Evolutionary conservation across 23 tunicate genomes (phyloP).

Genomic region (Halocynthia roretzi): DNA sequence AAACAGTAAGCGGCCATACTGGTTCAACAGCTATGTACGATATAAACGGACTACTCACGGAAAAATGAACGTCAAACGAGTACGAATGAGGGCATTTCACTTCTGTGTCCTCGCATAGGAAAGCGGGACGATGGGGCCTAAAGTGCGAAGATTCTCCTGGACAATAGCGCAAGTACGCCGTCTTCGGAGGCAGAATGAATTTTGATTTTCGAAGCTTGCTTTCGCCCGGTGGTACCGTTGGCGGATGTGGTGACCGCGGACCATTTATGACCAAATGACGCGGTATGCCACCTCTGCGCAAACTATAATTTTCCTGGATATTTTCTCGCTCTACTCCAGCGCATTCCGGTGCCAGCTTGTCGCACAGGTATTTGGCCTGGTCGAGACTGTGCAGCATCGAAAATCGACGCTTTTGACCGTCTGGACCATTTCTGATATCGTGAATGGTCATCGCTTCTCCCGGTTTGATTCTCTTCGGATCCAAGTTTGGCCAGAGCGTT

Average conservation of each 20-base stretch:
- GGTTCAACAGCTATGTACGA: no score
- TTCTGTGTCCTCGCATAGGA: background rate
- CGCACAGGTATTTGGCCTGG: slow-evolving; percentile 55
- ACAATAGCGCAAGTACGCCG: slow-evolving; percentile 53
- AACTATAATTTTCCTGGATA: slow-evolving; percentile 32
- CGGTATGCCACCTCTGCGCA: slow-evolving; percentile 51
- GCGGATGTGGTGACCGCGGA: slow-evolving; percentile 25
- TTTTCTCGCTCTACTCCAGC: slow-evolving; percentile 50
- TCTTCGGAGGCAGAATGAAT: slow-evolving; percentile 43
- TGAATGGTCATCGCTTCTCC: slow-evolving; percentile 7
- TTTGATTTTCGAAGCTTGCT: background rate
- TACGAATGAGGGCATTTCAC: slow-evolving; percentile 31
- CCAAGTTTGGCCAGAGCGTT: slow-evolving; percentile 3
- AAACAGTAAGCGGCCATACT: no score
- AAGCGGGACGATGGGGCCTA: slow-evolving; percentile 7
- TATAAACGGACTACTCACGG: slow-evolving; percentile 31
- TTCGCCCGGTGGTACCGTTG: background rate
- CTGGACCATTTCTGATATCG: slow-evolving; percentile 15
- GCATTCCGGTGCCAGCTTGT: slow-evolving; percentile 52
- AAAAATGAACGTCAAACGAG: slow-evolving; percentile 47
- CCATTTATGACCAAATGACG: slow-evolving; percentile 40
- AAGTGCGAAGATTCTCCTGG: slow-evolving; percentile 49
- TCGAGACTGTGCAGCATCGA: slow-evolving; percentile 36
- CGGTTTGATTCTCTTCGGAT: background rate
- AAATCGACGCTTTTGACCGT: slow-evolving; percentile 34